These are phyloP conservation scores for Labeo rohita DNA, from an alignment of 2,113 vertebrate species.

Conservation along the genomic window DNA sequence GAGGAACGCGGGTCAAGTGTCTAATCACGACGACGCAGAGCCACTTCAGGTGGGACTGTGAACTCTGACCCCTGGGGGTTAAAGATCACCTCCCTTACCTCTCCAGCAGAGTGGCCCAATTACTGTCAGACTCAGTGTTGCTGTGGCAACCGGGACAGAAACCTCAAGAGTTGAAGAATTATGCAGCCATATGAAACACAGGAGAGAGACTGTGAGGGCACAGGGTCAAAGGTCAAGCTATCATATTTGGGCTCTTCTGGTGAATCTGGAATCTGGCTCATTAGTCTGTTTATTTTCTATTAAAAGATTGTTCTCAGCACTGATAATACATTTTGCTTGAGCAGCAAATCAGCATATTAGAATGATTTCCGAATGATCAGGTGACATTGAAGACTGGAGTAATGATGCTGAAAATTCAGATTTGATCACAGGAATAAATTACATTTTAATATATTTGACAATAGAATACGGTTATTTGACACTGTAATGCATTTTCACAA, in stretches of 20 bases:
- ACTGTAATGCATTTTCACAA: background rate
- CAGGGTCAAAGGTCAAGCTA: conserved; percentile 19
- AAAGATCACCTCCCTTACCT: conserved; percentile 32
- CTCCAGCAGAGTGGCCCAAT: conserved; percentile 42
- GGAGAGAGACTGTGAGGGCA: conserved; percentile 17
- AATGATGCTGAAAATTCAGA: background rate
- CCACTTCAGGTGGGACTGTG: conserved; percentile 31
- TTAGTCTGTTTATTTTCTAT: background rate
- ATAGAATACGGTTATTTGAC: no score
- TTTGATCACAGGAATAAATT: background rate
- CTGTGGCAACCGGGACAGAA: conserved; percentile 32
- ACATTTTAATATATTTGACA: no score
- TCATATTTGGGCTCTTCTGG: background rate
- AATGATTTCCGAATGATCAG: background rate
- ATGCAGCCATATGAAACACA: background rate
- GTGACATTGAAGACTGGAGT: background rate
- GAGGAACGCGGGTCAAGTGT: conserved; percentile 42
- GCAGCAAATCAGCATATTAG: background rate
- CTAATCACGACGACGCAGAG: conserved; percentile 43
- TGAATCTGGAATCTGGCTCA: background rate
- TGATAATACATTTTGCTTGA: background rate
- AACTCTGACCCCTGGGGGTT: conserved; percentile 33
- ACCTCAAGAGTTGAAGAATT: background rate
- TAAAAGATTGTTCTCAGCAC: background rate
- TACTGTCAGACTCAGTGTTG: conserved; percentile 38